A percentile compares a stretch with the other conserved stretches of the same genome.
Conservation (phyloP, 2,797 vertebrate species). For the Rachycentron canadum region DNA sequence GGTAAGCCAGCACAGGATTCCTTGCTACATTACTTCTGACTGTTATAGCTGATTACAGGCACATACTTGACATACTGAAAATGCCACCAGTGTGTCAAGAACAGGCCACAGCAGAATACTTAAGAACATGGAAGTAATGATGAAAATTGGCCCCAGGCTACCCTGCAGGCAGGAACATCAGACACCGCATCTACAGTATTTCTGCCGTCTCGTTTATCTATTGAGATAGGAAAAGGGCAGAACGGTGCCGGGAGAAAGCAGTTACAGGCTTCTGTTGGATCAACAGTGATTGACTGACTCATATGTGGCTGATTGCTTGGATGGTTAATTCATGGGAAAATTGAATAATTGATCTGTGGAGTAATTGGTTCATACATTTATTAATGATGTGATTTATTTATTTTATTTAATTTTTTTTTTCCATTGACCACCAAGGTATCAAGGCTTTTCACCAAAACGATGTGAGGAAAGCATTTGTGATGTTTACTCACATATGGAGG, state of each 20-base stretch:
- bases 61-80: slow-evolving; percentile 34
- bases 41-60: slow-evolving; percentile 50
- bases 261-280: slow-evolving; percentile 37
- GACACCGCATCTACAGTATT: slow-evolving; percentile 23
- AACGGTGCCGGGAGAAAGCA: slow-evolving; percentile 33
- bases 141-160: slow-evolving; percentile 68
- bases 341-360: slow-evolving; percentile 68
- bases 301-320: slow-evolving; percentile 56
- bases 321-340: slow-evolving; percentile 72
- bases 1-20: slow-evolving; percentile 12
- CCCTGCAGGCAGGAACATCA: slow-evolving; percentile 60
- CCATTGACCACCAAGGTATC: background rate
- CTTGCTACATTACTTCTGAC: slow-evolving; percentile 15
- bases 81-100: slow-evolving; percentile 50
- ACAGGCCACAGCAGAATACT: slow-evolving; percentile 50
- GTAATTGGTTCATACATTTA: slow-evolving; percentile 71
- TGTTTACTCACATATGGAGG: slow-evolving; percentile 9
- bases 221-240: slow-evolving; percentile 44
- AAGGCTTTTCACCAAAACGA: slow-evolving; percentile 21
- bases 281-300: slow-evolving; percentile 66
- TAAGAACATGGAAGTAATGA: slow-evolving; percentile 65
- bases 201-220: slow-evolving; percentile 39
- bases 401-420: background rate
- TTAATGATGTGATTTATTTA: slow-evolving; percentile 41
- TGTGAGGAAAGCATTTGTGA: background rate